phyloP scores from a whole-genome alignment of 2,113 vertebrate species.

The Alligator sinensis region DNA sequence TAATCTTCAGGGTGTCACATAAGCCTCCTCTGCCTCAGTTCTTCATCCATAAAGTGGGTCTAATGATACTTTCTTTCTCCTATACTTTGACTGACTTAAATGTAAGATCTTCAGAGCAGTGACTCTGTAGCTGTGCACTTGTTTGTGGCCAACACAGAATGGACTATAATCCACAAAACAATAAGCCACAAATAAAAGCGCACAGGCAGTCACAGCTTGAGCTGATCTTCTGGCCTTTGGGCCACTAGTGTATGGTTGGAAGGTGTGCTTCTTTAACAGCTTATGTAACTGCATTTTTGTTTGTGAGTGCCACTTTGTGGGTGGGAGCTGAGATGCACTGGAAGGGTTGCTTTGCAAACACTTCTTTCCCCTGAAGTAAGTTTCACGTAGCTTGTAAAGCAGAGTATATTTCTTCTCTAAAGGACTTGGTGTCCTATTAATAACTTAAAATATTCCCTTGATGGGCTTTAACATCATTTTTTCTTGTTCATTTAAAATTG shows the following conservation, averaged over 20 bases:
- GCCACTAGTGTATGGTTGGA: not conserved
- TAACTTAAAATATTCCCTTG: constrained; percentile 35
- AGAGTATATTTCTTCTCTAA: constrained; percentile 40
- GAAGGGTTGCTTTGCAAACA: not conserved
- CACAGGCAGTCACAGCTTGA: accelerated
- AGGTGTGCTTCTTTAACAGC: not conserved
- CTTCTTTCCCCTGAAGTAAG: not conserved
- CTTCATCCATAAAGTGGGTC: not conserved
- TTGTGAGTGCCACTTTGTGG: not conserved
- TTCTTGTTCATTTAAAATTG: constrained; percentile 38
- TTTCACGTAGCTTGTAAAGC: constrained; percentile 6
- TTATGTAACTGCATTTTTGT: not conserved
- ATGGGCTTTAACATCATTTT: constrained; percentile 13
- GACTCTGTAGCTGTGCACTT: not conserved
- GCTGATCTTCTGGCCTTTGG: not conserved
- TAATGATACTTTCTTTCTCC: not conserved
- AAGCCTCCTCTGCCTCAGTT: not conserved
- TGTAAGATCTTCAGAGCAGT: not conserved
- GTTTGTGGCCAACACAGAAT: not conserved
- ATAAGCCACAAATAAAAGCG: not conserved
- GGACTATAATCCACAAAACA: not conserved
- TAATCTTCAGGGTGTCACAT: not conserved
- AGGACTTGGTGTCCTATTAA: constrained; percentile 41
- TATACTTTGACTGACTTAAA: too few species aligned
- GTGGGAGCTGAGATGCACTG: not conserved